A percentile compares a stretch with the other conserved stretches of the same genome.
Conservation (phyloP, 2,797 vertebrate species). For the Microctenopoma stevenorrisi region DNA sequence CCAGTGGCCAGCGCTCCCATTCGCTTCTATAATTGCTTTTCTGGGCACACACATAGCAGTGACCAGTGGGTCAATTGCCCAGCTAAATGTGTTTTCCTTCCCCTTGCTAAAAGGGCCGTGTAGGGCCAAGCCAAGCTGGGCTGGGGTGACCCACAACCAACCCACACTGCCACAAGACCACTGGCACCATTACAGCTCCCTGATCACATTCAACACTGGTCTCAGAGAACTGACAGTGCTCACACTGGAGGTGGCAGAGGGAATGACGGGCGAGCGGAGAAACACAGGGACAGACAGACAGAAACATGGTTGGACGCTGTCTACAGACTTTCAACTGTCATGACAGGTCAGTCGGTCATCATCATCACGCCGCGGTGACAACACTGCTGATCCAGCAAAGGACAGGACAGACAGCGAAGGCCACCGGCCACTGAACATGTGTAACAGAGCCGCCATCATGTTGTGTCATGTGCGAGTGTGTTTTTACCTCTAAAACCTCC, state of each 20-base stretch:
- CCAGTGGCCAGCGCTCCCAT: conserved; percentile 85
- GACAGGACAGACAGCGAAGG: neutral
- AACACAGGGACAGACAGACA: conserved; percentile 7
- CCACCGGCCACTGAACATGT: neutral
- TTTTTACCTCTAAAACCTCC: conserved; percentile 96
- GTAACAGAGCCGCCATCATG: neutral
- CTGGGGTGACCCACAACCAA: conserved; percentile 50
- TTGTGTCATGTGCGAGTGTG: neutral
- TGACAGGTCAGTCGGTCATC: conserved; percentile 19
- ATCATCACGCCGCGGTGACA: neutral
- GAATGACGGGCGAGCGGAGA: conserved; percentile 55
- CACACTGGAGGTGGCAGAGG: conserved; percentile 34
- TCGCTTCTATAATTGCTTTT: conserved; percentile 93
- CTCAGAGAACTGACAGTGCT: conserved; percentile 31
- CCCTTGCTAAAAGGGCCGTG: conserved; percentile 56
- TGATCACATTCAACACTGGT: conserved; percentile 35
- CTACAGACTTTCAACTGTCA: neutral
- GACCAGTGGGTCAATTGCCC: conserved; percentile 78
- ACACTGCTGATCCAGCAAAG: neutral
- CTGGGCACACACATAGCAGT: conserved; percentile 58
- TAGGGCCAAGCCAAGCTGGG: conserved; percentile 48
- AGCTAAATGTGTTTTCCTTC: conserved; percentile 85
- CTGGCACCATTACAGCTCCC: conserved; percentile 59
- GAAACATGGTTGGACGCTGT: neutral
- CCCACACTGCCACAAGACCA: conserved; percentile 41